Base-by-base conservation (phyloP, 2,113 vertebrate species). In the Triplophysa dalaica region DNA sequence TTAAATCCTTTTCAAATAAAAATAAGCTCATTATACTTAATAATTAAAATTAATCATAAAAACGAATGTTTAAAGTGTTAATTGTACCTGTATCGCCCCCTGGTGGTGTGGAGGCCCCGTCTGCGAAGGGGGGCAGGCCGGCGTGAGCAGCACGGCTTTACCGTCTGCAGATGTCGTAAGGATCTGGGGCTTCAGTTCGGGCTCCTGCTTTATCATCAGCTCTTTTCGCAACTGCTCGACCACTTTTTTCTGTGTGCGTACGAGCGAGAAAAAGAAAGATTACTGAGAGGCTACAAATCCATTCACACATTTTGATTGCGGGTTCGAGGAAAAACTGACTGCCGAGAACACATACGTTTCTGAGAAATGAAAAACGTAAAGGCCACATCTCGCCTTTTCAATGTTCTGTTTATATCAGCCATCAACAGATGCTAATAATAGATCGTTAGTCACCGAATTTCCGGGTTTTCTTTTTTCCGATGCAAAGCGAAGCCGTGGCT, bases 161-260 rank as follows among this genome's bases (percentile, higher is more conserved):
- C 77, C 61, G 13, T 83, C 83, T 2, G 48, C 17, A 0, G 17
- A 24, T 38, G 89, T 79, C 78, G 89, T 88, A 82, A 91, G 83
- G 3, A n/a, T 69, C 85, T 91, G 90, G 61, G 89, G 83, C 79
- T 92, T 93, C 9, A 87, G 26, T 75, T 94, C 93, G 0, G 91
- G 92, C 82, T 93, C 92, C 87, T 93, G 92, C 81, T 93, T 94
- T 85, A 93, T 90, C 86, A 94, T 48, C 78, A 94, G 84, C 83
- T 94, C 93, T 79, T 94, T 94, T 79, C 93, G 90, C 87, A 94
- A 82, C 90, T 93, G 93, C 87, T 94, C 93, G 85, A 94, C 93
- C 82, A 93, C 93, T 83, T 93, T 93, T 89, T 94, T 94, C 93
- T 94, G 2, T n/a, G n/a, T 1, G 54, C 73, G 33, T 65, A n/a